A percentile compares a stretch with the other conserved stretches of the same genome.
phyloP scores from a whole-genome alignment of 2,113 vertebrate species.

The Phylloscopus whistleri region DNA sequence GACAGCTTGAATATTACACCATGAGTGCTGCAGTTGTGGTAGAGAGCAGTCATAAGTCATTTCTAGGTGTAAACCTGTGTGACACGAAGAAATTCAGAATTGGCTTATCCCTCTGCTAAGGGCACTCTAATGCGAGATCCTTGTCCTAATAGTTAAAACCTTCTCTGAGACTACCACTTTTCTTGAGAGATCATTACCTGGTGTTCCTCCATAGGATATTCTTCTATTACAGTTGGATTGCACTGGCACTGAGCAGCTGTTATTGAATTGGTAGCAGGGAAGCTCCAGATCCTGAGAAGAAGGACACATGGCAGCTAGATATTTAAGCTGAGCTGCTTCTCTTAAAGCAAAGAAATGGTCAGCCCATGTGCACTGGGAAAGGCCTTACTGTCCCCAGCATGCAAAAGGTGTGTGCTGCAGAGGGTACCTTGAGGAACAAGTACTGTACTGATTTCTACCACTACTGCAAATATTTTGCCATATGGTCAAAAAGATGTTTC shows the following conservation, averaged over 20 bases:
- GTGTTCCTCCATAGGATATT: not conserved
- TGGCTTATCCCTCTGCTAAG: not conserved
- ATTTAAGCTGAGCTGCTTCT: not conserved
- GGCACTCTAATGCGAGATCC: not conserved
- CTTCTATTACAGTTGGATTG: not conserved
- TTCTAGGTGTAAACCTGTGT: not conserved
- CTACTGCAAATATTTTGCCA: not conserved
- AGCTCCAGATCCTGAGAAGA: not conserved
- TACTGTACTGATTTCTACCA: not conserved
- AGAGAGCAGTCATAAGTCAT: not conserved
- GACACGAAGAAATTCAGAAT: not conserved
- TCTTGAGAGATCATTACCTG: not conserved
- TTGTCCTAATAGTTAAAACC: not conserved
- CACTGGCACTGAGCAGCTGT: not conserved
- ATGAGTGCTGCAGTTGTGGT: not conserved
- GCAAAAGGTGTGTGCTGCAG: rapidly evolving
- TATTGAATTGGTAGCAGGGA: not conserved
- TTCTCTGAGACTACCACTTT: not conserved
- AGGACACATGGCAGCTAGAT: not conserved
- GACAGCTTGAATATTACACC: not conserved
- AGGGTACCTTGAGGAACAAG: not conserved
- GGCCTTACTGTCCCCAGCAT: not conserved
- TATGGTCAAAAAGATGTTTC: not conserved
- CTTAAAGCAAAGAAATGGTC: not conserved
- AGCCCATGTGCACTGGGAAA: not conserved